Evolutionary conservation across 2,888 invertebrate genomes (phyloP).

Genomic region (Hydrotaea cyrtoneurina): DNA sequence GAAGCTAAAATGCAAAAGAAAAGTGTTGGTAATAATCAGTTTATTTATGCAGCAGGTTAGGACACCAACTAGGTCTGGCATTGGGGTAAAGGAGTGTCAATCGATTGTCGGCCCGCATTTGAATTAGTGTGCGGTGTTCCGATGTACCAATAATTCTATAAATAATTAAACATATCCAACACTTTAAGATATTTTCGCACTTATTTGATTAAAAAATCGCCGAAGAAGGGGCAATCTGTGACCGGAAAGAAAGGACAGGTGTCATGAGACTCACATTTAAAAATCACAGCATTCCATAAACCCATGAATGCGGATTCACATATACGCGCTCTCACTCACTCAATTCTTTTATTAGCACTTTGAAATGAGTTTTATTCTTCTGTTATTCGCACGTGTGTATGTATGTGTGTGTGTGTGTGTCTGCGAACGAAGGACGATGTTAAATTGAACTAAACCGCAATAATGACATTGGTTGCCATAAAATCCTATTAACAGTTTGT

Average conservation of each 20-base stretch:
- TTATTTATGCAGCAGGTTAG: too few species aligned
- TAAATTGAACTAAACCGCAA: conserved; percentile 42
- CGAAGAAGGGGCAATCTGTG: neutral
- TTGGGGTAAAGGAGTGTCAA: too few species aligned
- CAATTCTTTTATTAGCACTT: neutral
- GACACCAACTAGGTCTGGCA: too few species aligned
- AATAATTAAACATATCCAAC: too few species aligned
- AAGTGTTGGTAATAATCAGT: too few species aligned
- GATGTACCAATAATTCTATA: too few species aligned
- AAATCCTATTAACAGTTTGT: conserved; percentile 41
- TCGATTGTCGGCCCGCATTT: too few species aligned
- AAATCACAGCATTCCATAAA: neutral
- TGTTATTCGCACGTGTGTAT: neutral
- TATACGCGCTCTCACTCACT: neutral
- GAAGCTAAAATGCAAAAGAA: too few species aligned
- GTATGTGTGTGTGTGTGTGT: neutral
- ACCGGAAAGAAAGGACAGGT: neutral
- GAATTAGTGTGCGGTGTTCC: too few species aligned
- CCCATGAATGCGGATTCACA: neutral
- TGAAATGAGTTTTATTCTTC: neutral
- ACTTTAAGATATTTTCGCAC: too few species aligned
- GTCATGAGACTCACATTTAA: neutral
- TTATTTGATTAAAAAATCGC: conserved; percentile 7
- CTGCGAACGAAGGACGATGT: conserved; percentile 13
- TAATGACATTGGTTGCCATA: conserved; percentile 40